phyloP scores from a whole-genome alignment of 2,888 invertebrate genomes.

The Ornithoptera alexandrae region DNA sequence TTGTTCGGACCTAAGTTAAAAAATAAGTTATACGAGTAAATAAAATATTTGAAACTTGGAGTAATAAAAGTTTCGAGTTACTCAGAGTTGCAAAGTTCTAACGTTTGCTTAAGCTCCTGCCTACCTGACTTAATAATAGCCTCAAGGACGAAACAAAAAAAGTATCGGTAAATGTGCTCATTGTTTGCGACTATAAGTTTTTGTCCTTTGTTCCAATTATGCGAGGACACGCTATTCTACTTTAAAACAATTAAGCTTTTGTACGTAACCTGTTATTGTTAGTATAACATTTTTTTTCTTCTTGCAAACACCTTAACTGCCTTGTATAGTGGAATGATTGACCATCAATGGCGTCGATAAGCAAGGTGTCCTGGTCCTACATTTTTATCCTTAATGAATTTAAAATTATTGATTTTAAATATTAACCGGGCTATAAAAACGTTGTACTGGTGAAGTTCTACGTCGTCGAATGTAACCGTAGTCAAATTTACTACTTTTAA shows the following conservation, averaged over 20 bases:
- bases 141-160: constrained; percentile 49
- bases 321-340: neutral
- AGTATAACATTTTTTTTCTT: constrained; percentile 4
- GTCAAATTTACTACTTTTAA: too few relatives aligned
- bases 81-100: constrained; percentile 19
- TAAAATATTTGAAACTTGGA: neutral
- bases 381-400: neutral
- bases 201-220: constrained; percentile 52
- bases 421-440: too few relatives aligned
- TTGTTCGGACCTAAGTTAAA: neutral
- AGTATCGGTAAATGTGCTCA: constrained; percentile 53
- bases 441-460: too few relatives aligned
- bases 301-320: constrained; percentile 6
- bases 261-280: constrained; percentile 24
- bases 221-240: constrained; percentile 26
- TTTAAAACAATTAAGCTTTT: constrained; percentile 30
- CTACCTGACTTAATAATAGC: constrained; percentile 61
- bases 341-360: neutral
- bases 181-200: constrained; percentile 64
- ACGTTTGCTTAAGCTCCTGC: constrained; percentile 16
- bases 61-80: constrained; percentile 1
- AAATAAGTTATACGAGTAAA: neutral
- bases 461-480: too few relatives aligned
- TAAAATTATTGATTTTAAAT: too few relatives aligned
- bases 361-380: neutral